These are phyloP conservation scores for Carposina sasakii DNA, from an alignment of 1,140 invertebrate species.

Conservation along the genomic window DNA sequence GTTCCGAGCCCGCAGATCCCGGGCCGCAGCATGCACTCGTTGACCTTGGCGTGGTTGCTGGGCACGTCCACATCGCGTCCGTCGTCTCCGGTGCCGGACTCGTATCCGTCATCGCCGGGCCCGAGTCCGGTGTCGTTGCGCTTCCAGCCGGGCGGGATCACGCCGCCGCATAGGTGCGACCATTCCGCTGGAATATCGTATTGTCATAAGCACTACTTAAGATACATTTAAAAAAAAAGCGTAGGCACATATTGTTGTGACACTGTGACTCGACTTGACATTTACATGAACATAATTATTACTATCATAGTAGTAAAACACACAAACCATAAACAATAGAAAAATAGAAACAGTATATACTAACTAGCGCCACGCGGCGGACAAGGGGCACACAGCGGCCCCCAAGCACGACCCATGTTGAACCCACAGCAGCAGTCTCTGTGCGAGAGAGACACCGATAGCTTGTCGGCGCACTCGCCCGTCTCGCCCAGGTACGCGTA, in stretches of 20 bases:
- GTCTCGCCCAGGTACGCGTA: slow-evolving; percentile 79
- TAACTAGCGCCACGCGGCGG: slow-evolving; percentile 80
- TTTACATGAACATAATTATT: too few species aligned
- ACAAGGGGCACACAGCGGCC: slow-evolving; percentile 84
- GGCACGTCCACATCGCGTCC: slow-evolving; percentile 26
- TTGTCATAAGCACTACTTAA: neutral
- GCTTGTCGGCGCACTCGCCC: slow-evolving; percentile 79
- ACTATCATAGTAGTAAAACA: too few species aligned
- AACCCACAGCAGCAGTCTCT: slow-evolving; percentile 91
- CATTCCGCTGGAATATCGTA: slow-evolving; percentile 35
- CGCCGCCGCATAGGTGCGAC: slow-evolving; percentile 51
- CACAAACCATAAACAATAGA: too few species aligned
- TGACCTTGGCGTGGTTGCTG: slow-evolving; percentile 73
- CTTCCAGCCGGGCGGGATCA: slow-evolving; percentile 40
- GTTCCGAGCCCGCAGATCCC: slow-evolving; percentile 85
- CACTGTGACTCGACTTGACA: too few species aligned
- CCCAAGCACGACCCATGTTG: slow-evolving; percentile 92
- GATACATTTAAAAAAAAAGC: too few species aligned
- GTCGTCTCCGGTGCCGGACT: slow-evolving; percentile 15
- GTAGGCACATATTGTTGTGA: too few species aligned
- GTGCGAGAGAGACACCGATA: slow-evolving; percentile 82
- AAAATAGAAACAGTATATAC: too few species aligned
- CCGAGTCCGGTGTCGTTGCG: slow-evolving; percentile 54
- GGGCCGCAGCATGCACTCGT: slow-evolving; percentile 82
- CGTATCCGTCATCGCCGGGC: slow-evolving; percentile 16